Base-by-base conservation (phyloP, 2,888 invertebrate genomes). In the Congeria kusceri region DNA sequence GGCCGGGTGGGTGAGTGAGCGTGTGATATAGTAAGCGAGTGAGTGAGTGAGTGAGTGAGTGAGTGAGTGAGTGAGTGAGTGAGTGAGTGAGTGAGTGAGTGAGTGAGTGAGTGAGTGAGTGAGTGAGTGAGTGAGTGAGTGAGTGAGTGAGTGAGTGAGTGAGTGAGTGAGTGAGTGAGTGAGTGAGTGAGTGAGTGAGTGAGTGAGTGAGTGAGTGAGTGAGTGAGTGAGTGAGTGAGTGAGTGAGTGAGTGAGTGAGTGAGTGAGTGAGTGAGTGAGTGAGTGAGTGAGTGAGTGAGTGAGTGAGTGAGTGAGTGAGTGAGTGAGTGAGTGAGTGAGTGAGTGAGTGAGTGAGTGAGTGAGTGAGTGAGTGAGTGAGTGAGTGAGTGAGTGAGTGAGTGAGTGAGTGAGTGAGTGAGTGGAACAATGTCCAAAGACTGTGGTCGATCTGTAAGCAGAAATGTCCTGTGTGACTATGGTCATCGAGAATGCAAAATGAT, bases 281-380 rank as follows among this genome's bases (percentile, higher is more conserved):
- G 56, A 56, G 23, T 56, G 20, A 20, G 20, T 56, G 56, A 20
- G 56, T 56, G 56, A 20, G n/a, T n/a, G n/a, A n/a, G n/a, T n/a
- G n/a, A n/a, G n/a, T n/a, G n/a, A n/a, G n/a, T n/a, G n/a, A n/a
- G 56, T 56, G 56, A 20, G 56, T 56, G 56, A 20, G 56, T 56
- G 56, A 20, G 56, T 56, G 56, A 20, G 56, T 56, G 56, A 20
- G 56, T 56, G 56, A 20, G 56, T 56, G 56, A 20, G 56, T 56
- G 56, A 20, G 56, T 56, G 56, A 20, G 56, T 56, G 56, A 56
- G 56, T 20, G 56, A 56, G 56, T 20, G 56, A 56, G 56, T 20
- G 56, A 56, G 56, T 20, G 56, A 56, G 56, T 20, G 56, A 56
- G 56, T 20, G 56, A 56, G 56, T 20, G 56, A 56, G 56, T 20